phyloP scores from a whole-genome alignment of 2,888 invertebrate genomes.

The Platypus cylindrus region DNA sequence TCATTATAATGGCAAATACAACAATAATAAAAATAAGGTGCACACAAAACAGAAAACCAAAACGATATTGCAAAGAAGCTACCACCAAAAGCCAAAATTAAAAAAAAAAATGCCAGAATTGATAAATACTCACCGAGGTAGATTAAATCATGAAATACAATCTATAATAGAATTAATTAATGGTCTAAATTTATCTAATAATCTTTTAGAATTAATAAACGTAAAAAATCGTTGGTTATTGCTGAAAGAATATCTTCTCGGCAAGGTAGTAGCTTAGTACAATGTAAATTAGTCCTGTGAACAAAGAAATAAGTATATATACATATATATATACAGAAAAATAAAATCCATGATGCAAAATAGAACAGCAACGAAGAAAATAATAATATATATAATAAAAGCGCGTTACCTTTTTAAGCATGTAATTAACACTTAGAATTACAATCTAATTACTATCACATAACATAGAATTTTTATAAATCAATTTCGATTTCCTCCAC shows the following conservation, averaged over 20 bases:
- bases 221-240: neutral
- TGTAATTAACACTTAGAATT: neutral
- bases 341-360: slow-evolving; percentile 5
- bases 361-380: no score
- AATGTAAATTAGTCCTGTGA: slow-evolving; percentile 35
- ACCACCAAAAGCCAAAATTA: slow-evolving; percentile 14
- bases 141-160: slow-evolving; percentile 8
- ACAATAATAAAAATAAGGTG: neutral
- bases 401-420: neutral
- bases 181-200: slow-evolving; percentile 2
- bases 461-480: slow-evolving; percentile 3
- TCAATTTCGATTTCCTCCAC: slow-evolving; percentile 14
- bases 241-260: slow-evolving; percentile 3
- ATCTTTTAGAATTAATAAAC: slow-evolving; percentile 9
- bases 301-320: slow-evolving; percentile 18
- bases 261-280: slow-evolving; percentile 22
- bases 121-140: slow-evolving; percentile 10
- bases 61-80: slow-evolving; percentile 9
- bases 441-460: slow-evolving; percentile 4
- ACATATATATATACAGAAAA: neutral
- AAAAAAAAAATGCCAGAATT: neutral
- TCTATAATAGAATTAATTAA: neutral
- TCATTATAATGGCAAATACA: neutral
- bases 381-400: neutral
- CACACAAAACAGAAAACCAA: slow-evolving; percentile 2